Evolutionary conservation across 2,888 invertebrate genomes (phyloP).

Genomic region (Clitarchus hookeri): DNA sequence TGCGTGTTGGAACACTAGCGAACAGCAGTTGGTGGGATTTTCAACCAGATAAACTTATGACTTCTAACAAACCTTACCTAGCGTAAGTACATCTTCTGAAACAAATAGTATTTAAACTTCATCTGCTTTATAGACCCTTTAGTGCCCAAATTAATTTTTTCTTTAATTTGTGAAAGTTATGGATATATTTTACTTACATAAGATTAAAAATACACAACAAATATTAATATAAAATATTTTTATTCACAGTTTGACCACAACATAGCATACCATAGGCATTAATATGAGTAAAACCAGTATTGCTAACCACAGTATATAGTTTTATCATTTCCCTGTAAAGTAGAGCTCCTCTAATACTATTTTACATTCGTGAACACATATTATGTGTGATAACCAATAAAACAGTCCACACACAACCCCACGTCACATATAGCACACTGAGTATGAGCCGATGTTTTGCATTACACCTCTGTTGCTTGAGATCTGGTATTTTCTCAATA

Average conservation of each 20-base stretch:
- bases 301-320: not conserved
- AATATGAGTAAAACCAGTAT: not conserved
- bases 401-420: not conserved
- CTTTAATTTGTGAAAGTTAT: too few relatives aligned
- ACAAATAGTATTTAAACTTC: too few relatives aligned
- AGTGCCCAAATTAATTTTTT: too few relatives aligned
- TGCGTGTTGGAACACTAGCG: too few relatives aligned
- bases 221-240: too few relatives aligned
- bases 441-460: not conserved
- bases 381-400: not conserved
- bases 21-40: not conserved
- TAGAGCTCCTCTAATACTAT: not conserved
- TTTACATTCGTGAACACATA: not conserved
- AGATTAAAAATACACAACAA: too few relatives aligned
- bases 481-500: not conserved
- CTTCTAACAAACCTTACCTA: not conserved
- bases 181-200: too few relatives aligned
- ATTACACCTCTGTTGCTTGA: not conserved
- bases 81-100: not conserved
- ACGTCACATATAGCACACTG: not conserved
- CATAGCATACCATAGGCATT: not conserved
- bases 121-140: too few relatives aligned
- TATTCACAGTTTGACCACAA: too few relatives aligned
- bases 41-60: not conserved
- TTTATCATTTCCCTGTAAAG: not conserved